Evolutionary conservation across 2,113 vertebrate species (phyloP).

Genomic region (Fregetta grallaria): DNA sequence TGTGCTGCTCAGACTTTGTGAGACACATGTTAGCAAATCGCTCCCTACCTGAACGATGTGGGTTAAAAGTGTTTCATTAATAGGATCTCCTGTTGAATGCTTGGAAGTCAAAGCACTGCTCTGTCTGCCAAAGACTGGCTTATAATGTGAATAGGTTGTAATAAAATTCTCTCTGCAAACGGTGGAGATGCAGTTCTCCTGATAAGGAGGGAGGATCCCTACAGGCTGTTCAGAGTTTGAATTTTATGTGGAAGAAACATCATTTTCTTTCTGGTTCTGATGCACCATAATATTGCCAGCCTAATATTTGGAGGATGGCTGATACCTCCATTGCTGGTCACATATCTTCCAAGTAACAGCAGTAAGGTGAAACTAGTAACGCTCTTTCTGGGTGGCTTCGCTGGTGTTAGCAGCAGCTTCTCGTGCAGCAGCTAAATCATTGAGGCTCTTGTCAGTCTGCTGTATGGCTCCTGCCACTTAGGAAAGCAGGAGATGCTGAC

Average conservation of each 20-base stretch:
- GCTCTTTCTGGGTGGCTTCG: background rate
- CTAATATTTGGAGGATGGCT: background rate
- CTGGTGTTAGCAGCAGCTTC: background rate
- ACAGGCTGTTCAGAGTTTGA: background rate
- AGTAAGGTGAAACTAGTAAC: background rate
- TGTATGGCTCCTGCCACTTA: background rate
- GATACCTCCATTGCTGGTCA: background rate
- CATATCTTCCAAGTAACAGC: background rate
- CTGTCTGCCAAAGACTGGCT: background rate
- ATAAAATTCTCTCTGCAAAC: background rate
- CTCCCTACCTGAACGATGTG: background rate
- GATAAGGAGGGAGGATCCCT: background rate
- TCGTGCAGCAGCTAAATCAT: background rate
- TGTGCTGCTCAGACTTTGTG: background rate
- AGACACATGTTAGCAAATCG: background rate
- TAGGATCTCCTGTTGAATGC: background rate
- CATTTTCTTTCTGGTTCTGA: background rate
- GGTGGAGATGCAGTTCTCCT: background rate
- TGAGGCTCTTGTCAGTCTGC: background rate
- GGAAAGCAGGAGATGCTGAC: background rate
- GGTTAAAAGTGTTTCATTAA: background rate
- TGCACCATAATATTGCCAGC: accelerated
- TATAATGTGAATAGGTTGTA: background rate
- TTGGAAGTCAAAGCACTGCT: background rate
- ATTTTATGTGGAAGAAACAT: background rate